Conservation (phyloP, 1,140 invertebrate genomes). For the Zophobas atratus region DNA sequence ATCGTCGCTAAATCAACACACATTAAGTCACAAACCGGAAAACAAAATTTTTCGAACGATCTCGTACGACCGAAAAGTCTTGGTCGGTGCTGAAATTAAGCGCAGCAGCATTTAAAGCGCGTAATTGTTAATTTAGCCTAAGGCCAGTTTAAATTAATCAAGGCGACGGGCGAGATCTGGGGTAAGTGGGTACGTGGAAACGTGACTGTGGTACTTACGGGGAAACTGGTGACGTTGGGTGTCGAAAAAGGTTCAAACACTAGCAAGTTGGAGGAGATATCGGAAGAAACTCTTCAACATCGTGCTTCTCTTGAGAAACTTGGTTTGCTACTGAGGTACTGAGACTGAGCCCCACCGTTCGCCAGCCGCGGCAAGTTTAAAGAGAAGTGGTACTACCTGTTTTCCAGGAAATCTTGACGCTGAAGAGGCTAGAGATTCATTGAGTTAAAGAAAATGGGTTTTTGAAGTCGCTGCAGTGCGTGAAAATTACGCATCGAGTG, state of each 20-base stretch:
- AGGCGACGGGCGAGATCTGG: background rate
- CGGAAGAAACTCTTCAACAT: conserved; percentile 47
- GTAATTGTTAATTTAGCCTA: conserved; percentile 47
- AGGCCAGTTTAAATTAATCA: conserved; percentile 44
- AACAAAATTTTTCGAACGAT: too few relatives aligned
- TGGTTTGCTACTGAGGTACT: conserved; percentile 49
- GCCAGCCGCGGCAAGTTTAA: conserved; percentile 54
- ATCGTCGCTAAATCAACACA: background rate
- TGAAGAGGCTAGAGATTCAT: too few relatives aligned
- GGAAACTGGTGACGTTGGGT: background rate
- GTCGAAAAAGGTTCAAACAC: background rate
- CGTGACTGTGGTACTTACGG: too few relatives aligned
- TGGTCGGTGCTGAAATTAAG: background rate
- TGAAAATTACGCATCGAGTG: too few relatives aligned
- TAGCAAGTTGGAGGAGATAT: conserved; percentile 44
- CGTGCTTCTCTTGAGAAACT: conserved; percentile 55
- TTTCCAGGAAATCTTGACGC: too few relatives aligned
- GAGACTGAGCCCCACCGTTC: conserved; percentile 52
- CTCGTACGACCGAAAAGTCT: background rate
- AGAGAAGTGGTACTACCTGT: background rate
- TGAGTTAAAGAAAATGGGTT: too few relatives aligned
- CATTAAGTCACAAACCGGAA: too few relatives aligned
- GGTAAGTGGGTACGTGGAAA: background rate
- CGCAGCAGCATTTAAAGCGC: conserved; percentile 34
- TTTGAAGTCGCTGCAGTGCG: too few relatives aligned